These are phyloP conservation scores for Papilio xuthus DNA, from an alignment of 1,140 invertebrate genomes.

Conservation along the genomic window DNA sequence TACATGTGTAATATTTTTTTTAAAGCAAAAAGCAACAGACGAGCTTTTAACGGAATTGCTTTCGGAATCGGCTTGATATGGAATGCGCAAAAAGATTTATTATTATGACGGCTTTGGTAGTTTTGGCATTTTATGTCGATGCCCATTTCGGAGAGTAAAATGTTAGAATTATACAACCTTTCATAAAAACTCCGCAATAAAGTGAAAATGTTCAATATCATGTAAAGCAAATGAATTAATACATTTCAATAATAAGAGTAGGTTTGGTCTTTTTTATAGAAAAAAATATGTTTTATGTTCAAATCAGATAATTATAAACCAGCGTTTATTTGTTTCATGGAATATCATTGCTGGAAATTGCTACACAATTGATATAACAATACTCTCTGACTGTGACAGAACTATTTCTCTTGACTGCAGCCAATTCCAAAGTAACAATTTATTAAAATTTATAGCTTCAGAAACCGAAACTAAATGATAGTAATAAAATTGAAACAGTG, in stretches of 20 bases:
- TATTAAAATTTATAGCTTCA: constrained; percentile 2
- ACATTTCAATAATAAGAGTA: neutral
- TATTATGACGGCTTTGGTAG: constrained; percentile 20
- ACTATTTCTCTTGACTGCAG: neutral
- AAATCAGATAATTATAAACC: neutral
- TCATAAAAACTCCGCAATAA: constrained; percentile 20
- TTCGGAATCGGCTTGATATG: constrained; percentile 25
- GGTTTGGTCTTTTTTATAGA: too few species aligned
- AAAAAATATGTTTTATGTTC: neutral
- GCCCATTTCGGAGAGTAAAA: constrained; percentile 6
- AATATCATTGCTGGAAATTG: neutral
- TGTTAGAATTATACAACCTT: constrained; percentile 7
- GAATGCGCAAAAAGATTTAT: constrained; percentile 34
- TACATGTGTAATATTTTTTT: constrained; percentile 28
- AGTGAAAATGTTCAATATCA: constrained; percentile 21
- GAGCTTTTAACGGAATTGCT: constrained; percentile 36
- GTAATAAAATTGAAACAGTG: constrained; percentile 18
- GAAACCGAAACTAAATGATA: constrained; percentile 6
- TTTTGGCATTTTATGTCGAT: constrained; percentile 24
- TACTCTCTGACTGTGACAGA: neutral
- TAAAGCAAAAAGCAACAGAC: constrained; percentile 11
- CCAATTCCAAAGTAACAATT: neutral
- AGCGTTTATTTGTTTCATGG: neutral
- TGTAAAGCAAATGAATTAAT: neutral
- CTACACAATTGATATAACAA: neutral